phyloP scores from a whole-genome alignment of 2,113 vertebrate genomes.

The Bagarius yarrelli region DNA sequence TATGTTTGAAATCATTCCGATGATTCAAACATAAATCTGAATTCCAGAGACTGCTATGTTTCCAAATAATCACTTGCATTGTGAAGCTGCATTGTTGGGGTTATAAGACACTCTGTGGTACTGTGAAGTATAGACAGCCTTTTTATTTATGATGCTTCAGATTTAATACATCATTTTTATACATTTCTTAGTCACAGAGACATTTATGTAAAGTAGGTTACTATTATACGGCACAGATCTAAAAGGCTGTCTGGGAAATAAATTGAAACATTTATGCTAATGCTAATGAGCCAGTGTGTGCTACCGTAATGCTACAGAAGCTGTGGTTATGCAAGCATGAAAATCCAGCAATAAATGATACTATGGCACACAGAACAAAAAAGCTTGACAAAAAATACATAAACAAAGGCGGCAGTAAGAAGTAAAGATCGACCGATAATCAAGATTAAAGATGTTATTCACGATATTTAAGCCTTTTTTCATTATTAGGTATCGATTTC shows the following conservation, averaged over 20 bases:
- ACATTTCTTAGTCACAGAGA: neutral
- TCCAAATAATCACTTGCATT: constrained; percentile 35
- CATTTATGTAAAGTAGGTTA: neutral
- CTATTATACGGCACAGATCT: neutral
- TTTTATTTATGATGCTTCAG: neutral
- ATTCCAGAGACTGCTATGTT: constrained; percentile 34
- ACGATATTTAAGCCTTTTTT: no score
- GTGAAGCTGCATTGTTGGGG: constrained; percentile 23
- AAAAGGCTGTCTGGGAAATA: neutral
- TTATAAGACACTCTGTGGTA: neutral
- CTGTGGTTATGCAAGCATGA: no score
- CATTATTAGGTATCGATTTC: no score
- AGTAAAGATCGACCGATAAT: no score
- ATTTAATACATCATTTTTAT: neutral
- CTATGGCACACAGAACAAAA: no score
- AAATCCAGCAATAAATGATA: no score
- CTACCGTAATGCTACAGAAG: no score
- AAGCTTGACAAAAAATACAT: no score
- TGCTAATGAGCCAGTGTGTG: neutral
- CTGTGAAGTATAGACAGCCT: neutral
- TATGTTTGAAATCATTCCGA: constrained; percentile 45
- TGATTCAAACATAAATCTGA: constrained; percentile 47
- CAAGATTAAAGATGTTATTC: no score
- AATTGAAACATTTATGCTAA: neutral
- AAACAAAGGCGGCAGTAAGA: no score